Conservation (phyloP, 2,797 vertebrate genomes). For the Coracias cyanogaster region DNA sequence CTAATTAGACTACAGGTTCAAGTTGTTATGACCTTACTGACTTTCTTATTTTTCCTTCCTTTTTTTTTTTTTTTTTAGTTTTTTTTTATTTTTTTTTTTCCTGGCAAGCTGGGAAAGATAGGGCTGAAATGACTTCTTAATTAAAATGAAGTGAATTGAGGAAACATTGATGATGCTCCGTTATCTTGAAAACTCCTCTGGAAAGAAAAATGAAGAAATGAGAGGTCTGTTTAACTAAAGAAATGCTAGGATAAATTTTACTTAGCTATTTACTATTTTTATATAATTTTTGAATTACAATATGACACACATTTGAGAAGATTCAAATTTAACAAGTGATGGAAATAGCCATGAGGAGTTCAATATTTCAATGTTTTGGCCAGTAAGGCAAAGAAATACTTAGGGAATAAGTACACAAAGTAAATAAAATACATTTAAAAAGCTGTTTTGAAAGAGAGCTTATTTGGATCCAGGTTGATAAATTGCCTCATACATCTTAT, state of each 20-base stretch:
- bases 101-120: not conserved
- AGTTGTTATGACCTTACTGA: not conserved
- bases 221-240: not conserved
- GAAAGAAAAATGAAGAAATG: not conserved
- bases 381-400: not conserved
- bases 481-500: not conserved
- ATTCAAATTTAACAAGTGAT: not conserved
- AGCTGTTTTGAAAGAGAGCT: not conserved
- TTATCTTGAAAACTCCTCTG: not conserved
- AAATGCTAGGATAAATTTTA: not conserved
- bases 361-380: not conserved
- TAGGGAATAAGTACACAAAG: not conserved
- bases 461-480: not conserved
- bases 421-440: not conserved
- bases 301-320: not conserved
- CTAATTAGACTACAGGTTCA: not conserved
- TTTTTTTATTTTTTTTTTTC: too few relatives aligned
- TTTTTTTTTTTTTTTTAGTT: too few relatives aligned
- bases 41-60: not conserved
- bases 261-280: not conserved
- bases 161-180: not conserved
- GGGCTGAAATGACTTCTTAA: not conserved
- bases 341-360: not conserved
- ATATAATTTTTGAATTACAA: not conserved
- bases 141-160: not conserved